phyloP scores from a whole-genome alignment of 2,888 invertebrate species.

The Clostera curtula region DNA sequence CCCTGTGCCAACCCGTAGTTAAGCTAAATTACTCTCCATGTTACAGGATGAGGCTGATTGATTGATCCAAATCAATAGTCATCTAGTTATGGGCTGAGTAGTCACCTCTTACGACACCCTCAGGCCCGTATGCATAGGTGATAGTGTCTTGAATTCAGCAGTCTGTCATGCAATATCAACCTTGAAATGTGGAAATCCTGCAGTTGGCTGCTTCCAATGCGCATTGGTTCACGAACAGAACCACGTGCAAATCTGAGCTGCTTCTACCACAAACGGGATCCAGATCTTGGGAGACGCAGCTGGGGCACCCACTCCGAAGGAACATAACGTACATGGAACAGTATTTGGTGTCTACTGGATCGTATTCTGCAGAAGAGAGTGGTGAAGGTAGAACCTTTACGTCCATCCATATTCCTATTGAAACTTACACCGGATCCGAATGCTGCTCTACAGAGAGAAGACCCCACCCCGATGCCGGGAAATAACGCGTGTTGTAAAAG shows the following conservation, averaged over 20 bases:
- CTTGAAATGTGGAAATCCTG: conserved; percentile 15
- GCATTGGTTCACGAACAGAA: conserved; percentile 38
- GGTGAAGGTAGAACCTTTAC: background rate
- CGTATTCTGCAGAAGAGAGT: conserved; percentile 34
- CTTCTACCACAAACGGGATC: conserved; percentile 32
- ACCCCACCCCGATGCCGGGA: no score
- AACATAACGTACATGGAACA: conserved; percentile 34
- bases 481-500: no score
- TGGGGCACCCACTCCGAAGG: conserved; percentile 29
- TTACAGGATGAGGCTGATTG: no score
- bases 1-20: no score
- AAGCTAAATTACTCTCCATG: no score
- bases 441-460: background rate
- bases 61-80: no score
- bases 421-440: background rate
- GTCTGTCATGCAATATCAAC: conserved; percentile 16
- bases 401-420: background rate
- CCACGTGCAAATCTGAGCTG: conserved; percentile 19
- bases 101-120: no score
- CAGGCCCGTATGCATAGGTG: no score
- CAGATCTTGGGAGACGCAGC: conserved; percentile 19
- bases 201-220: conserved; percentile 35
- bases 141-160: background rate
- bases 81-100: no score
- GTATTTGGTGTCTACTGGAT: conserved; percentile 26